Base-by-base conservation (phyloP, 64 coral and sea anemone species). In the Acropora yongei region DNA sequence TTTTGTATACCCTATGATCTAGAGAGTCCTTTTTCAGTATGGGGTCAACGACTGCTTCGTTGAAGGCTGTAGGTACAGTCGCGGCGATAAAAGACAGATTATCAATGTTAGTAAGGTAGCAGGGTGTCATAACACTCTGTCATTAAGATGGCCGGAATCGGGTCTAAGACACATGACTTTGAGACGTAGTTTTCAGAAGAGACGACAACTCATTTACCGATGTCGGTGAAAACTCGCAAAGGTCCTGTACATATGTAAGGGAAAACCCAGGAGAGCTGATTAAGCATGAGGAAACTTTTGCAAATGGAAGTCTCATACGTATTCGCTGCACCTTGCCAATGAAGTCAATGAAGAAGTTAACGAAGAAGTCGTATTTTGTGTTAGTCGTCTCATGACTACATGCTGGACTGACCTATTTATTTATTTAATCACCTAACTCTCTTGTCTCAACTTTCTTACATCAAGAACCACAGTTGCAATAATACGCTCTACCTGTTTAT, bases 131-230 rank as follows among this genome's bases (percentile, higher is more conserved):
- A 48, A 45, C 9, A 71, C 5, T 11, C 14, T n/a, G 71, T 86
- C 42, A 86, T 47, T 47, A 86, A 18, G 61, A 4, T 3, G 42
- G 41, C n/a, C 41, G 83, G 83, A 49, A 86, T 86, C 8, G 65
- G 83, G 44, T 86, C 60, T 6, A 86, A 46, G 18, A 65, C 8
- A 44, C 83, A 86, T 14, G 41, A 86, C n/a, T 86, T 86, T 17
- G 14, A 69, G 67, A 69, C 67, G n/a, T 69, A 17, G 12, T 69
- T 3, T 69, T 1, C 11, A 69, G n/a, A 69, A 69, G 6, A 13
- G 67, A 20, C 6, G 67, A 69, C 14, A 69, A 20, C 0, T 69
- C 67, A 69, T 18, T 14, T 4, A 17, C n/a, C 12, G 1, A 69
- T 69, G 67, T 69, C n/a, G 67, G 67, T 16, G 67, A 69, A 17